A percentile compares a stretch with the other conserved stretches of the same genome.
These are phyloP conservation scores for Tympanoctomys barrerae DNA, from an alignment of 2,797 vertebrate species.

Conservation along the genomic window DNA sequence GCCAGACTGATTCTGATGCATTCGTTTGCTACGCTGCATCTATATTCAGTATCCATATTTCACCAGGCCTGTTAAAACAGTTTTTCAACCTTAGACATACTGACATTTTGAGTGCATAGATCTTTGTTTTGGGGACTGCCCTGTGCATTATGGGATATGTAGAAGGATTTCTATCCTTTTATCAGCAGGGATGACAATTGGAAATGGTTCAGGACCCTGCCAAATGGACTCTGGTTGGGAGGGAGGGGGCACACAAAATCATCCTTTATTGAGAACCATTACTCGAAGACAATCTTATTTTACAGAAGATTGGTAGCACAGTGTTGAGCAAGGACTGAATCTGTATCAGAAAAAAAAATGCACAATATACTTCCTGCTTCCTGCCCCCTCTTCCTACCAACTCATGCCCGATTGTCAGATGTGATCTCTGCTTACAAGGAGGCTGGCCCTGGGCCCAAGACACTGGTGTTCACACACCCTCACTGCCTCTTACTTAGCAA, in stretches of 20 bases:
- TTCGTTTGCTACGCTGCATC: background rate
- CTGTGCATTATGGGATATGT: background rate
- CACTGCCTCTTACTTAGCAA: background rate
- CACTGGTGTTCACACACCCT: background rate
- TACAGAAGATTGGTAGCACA: background rate
- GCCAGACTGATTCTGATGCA: background rate
- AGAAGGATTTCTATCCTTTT: conserved; percentile 1
- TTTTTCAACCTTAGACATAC: background rate
- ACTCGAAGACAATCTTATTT: background rate
- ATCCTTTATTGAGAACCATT: background rate
- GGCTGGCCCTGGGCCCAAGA: background rate
- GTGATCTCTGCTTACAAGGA: background rate
- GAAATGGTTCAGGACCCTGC: background rate
- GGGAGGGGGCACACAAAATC: background rate
- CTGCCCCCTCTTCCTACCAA: background rate
- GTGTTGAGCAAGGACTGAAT: background rate
- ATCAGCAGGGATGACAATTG: background rate
- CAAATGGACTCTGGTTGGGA: background rate
- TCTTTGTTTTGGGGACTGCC: background rate
- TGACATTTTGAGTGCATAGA: background rate
- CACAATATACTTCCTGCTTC: background rate
- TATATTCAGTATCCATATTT: background rate
- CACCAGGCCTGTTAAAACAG: background rate
- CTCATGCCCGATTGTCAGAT: too few species aligned
- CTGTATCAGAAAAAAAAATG: background rate